A percentile compares a stretch with the other conserved stretches of the same genome.
These are phyloP conservation scores for Vandiemenella viatica DNA, from an alignment of 2,888 invertebrate genomes.

Conservation along the genomic window DNA sequence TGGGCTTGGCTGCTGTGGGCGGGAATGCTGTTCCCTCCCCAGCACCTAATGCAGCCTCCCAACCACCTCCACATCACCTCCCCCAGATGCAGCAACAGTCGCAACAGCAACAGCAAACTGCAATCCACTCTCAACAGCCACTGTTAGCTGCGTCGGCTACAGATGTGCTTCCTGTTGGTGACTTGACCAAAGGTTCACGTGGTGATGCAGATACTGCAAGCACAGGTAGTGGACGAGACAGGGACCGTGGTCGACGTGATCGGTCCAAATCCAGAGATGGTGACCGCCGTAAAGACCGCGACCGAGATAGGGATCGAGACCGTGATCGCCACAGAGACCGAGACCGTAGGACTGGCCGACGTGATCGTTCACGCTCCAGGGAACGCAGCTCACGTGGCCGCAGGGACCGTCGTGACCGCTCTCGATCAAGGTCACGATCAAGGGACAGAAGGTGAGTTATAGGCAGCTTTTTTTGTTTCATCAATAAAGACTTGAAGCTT, in stretches of 20 bases:
- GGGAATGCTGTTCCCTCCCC: not conserved
- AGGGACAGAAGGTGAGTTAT: slow-evolving; percentile 6
- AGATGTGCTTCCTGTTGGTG: too few species aligned
- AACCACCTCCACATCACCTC: not conserved
- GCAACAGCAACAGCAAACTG: slow-evolving; percentile 11
- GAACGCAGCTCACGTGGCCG: slow-evolving; percentile 4
- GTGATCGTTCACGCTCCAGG: not conserved
- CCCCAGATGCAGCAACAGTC: not conserved
- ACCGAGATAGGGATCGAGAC: slow-evolving; percentile 35
- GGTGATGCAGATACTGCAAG: slow-evolving; percentile 5
- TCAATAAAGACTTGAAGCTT: too few species aligned
- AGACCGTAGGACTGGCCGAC: too few species aligned
- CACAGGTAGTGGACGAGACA: slow-evolving; percentile 4
- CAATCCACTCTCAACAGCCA: slow-evolving; percentile 21
- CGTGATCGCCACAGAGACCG: slow-evolving; percentile 31
- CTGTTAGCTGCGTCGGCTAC: slow-evolving; percentile 21
- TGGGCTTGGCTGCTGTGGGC: not conserved
- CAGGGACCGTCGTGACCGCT: slow-evolving; percentile 11
- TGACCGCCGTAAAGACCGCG: slow-evolving; percentile 23
- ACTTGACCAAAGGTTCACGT: slow-evolving; percentile 6
- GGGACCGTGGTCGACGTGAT: slow-evolving; percentile 11
- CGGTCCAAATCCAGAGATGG: slow-evolving; percentile 15
- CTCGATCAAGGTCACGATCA: slow-evolving; percentile 11
- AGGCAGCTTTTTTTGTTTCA: too few species aligned
- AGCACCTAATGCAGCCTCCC: not conserved